Evolutionary conservation across 2,888 invertebrate species (phyloP).

Genomic region (Serripes groenlandicus): DNA sequence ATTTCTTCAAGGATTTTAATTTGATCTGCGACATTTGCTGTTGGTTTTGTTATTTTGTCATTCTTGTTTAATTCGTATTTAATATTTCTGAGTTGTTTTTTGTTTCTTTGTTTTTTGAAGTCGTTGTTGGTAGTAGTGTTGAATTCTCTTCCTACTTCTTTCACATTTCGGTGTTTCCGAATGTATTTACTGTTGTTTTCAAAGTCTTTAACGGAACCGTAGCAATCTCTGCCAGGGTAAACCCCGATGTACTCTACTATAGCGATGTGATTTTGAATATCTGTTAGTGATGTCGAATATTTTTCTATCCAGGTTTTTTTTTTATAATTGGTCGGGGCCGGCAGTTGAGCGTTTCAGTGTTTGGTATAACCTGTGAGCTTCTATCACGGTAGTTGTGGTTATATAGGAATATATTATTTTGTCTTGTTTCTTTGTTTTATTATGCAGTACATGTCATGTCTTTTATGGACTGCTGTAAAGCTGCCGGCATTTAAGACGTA

Average conservation of each 20-base stretch:
- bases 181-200: background rate
- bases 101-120: background rate
- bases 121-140: background rate
- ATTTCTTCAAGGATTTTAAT: background rate
- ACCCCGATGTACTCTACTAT: background rate
- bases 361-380: background rate
- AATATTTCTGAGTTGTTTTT: background rate
- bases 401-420: background rate
- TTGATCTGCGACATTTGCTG: background rate
- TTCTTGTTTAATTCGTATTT: background rate
- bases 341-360: background rate
- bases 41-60: background rate
- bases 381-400: background rate
- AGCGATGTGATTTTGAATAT: background rate
- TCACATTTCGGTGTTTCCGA: background rate
- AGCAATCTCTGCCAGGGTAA: background rate
- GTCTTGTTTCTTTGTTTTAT: background rate
- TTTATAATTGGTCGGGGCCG: background rate
- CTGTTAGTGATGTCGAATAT: background rate
- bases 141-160: background rate
- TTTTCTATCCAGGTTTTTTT: background rate
- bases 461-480: background rate
- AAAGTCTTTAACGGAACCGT: background rate
- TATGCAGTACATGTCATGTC: background rate
- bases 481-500: background rate